A percentile compares a stretch with the other conserved stretches of the same genome.
phyloP scores from a whole-genome alignment of 1,140 invertebrate species.

The Drosophila tani region DNA sequence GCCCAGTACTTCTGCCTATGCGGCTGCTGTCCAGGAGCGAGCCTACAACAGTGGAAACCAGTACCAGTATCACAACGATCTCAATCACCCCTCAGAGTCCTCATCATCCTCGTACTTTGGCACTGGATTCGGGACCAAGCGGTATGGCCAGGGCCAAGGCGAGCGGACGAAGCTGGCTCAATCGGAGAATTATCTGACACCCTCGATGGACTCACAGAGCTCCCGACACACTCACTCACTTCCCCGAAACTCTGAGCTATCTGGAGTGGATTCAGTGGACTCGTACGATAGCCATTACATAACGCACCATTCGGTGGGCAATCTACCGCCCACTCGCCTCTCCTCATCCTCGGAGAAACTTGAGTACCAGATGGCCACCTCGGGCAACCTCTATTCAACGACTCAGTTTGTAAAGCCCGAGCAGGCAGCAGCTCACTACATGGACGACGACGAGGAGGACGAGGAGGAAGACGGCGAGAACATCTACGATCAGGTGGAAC shows the following conservation, averaged over 20 bases:
- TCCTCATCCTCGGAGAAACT: conserved; percentile 85
- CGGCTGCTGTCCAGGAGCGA: conserved; percentile 67
- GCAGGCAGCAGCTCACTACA: conserved; percentile 69
- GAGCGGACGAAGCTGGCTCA: conserved; percentile 72
- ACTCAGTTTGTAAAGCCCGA: conserved; percentile 79
- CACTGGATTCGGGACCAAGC: conserved; percentile 77
- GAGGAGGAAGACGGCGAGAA: conserved; percentile 71
- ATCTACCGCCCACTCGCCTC: conserved; percentile 44
- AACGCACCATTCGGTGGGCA: conserved; percentile 79
- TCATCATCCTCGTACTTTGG: conserved; percentile 83
- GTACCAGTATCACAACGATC: conserved; percentile 83
- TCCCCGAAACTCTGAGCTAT: conserved; percentile 80
- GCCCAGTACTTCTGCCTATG: conserved; percentile 66
- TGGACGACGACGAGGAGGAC: conserved; percentile 75
- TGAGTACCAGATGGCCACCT: conserved; percentile 86
- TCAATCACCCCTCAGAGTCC: conserved; percentile 82
- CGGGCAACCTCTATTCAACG: conserved; percentile 86
- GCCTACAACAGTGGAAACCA: conserved; percentile 63
- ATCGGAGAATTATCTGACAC: conserved; percentile 80
- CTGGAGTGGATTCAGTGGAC: conserved; percentile 82
- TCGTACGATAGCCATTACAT: conserved; percentile 84
- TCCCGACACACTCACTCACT: conserved; percentile 80
- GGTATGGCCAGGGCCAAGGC: conserved; percentile 45
- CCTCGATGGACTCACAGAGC: conserved; percentile 79
- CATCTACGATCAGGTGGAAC: conserved; percentile 82